Evolutionary conservation across 2,797 vertebrate species (phyloP), one percentile per base, ranked within the genome.

Genomic region (Buphagus erythrorhynchus): DNA sequence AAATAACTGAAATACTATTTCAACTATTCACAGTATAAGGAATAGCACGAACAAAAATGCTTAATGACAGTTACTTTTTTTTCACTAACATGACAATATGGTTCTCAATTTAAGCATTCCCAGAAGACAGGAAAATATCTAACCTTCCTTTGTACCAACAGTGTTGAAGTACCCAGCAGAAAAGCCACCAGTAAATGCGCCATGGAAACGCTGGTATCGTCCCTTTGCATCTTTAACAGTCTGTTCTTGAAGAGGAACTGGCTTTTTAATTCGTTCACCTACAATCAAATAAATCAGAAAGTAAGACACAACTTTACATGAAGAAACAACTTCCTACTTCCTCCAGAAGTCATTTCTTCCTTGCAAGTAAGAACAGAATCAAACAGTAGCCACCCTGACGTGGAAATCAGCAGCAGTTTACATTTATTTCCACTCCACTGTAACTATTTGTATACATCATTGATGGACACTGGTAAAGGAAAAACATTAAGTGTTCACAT

Each of bases 121-220:
- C 29, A 79, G 58, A 35, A 72, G 31, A 89, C n/a, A 78, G 9
- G 48, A 78, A 57, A 72, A 36, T 46, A 33, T n/a, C 96, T 63
- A 45, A 99, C 99, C 99, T 99, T 99, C 99, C 94, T 99, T 99
- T 24, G 99, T 98, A 17, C 99, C 99, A 33, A 99, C 99, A 1
- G 99, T 99, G 97, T 99, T 99, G 95, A 99, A 99, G 91, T 99
- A 99, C 0, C 99, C 99, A 5, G 99, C 99, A 22, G 99, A 99
- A 86, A 99, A 99, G 6, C 99, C 99, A 25, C 99, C 99, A 1
- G 99, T 99, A 67, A 99, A 99, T 1, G 99, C 99, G 5, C 99
- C 99, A 19, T 99, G 99, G 93, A 99, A 99, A 74, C 99, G 98
- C 75, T 99, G 97, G 43, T 98, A 99, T 2, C 99, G 97, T 4